Conservation (phyloP, 2,797 vertebrate species). For the Eurystomus glaucurus region DNA sequence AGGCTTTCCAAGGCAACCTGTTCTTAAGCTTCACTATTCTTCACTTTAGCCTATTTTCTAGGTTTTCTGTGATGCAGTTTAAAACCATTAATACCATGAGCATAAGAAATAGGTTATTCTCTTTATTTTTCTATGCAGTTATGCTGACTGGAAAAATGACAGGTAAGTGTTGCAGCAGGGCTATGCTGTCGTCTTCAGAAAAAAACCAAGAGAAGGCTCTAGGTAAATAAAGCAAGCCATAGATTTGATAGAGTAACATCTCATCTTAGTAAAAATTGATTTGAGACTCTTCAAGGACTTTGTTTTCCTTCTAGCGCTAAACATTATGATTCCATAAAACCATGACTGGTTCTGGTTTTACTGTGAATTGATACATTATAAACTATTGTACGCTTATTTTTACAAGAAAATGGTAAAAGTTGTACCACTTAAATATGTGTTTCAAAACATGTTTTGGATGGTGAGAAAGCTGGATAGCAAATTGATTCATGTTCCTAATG, state of each 20-base stretch:
- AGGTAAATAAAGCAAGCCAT: not conserved
- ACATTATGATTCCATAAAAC: not conserved
- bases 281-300: not conserved
- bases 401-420: slow-evolving; percentile 8
- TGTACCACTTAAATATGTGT: not conserved
- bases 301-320: not conserved
- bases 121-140: not conserved
- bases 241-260: not conserved
- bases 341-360: not conserved
- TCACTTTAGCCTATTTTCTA: not conserved
- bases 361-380: not conserved
- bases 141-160: not conserved
- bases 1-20: not conserved
- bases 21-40: not conserved
- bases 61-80: not conserved
- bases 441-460: not conserved
- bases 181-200: not conserved
- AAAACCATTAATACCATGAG: not conserved
- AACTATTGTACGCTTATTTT: slow-evolving; percentile 1
- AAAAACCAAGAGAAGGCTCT: not conserved
- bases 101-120: not conserved
- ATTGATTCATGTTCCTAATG: not conserved
- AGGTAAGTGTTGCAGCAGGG: not conserved
- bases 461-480: not conserved
- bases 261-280: not conserved